phyloP scores from a whole-genome alignment of 2,113 vertebrate genomes.

The Cathartes aura region DNA sequence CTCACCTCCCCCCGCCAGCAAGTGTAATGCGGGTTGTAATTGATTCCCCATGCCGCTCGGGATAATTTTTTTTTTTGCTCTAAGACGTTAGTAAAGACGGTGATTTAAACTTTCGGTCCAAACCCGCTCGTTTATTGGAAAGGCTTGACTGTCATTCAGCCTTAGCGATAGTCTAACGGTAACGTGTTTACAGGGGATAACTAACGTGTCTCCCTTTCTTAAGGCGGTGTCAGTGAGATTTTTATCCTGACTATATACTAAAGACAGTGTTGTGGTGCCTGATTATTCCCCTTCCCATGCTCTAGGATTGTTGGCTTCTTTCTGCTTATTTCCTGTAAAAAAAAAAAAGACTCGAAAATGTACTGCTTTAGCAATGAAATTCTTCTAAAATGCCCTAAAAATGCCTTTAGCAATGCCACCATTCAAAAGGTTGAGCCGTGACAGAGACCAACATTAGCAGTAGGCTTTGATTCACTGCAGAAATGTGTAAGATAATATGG shows the following conservation, averaged over 20 bases:
- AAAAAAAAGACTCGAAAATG: neutral
- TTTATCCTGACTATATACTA: slow-evolving; percentile 6
- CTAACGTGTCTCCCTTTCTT: slow-evolving; percentile 1
- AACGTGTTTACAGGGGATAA: neutral
- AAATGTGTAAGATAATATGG: neutral
- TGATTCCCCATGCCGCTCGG: slow-evolving; percentile 55
- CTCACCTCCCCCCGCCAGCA: neutral
- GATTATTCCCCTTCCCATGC: neutral
- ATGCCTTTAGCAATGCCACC: neutral
- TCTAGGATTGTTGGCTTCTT: neutral
- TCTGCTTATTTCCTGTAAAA: slow-evolving; percentile 6
- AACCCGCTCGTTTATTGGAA: neutral
- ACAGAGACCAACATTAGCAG: neutral
- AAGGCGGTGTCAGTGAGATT: slow-evolving; percentile 1
- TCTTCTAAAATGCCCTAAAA: neutral
- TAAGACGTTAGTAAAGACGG: neutral
- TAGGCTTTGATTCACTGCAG: neutral
- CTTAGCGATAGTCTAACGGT: neutral
- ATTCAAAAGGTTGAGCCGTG: neutral
- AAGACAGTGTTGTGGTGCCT: neutral
- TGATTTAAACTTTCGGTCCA: slow-evolving; percentile 36
- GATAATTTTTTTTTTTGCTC: neutral
- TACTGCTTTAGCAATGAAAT: neutral
- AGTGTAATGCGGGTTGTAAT: slow-evolving; percentile 31
- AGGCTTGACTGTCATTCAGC: slow-evolving; percentile 28